Evolutionary conservation across 2,888 invertebrate genomes (phyloP), one percentile per base, ranked within the genome.

Genomic region (Himalopsyche japonica): DNA sequence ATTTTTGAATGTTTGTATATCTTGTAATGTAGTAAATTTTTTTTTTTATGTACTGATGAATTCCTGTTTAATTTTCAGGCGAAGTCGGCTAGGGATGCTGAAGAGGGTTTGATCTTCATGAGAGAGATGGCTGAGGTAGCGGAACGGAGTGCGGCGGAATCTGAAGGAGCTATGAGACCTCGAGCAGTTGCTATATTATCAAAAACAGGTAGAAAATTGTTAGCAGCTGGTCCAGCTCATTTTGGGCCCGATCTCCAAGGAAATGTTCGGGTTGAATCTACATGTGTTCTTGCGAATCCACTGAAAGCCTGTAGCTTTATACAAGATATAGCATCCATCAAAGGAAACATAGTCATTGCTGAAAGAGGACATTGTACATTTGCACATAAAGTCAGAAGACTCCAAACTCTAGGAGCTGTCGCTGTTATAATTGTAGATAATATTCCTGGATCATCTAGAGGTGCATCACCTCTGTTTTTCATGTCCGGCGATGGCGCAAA

Each of bases 321-420:
- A 4, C 88, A 90, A 15, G 95, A 96, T 89, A 48, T 80, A 15
- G 89, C 92, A 7, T 91, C 92, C 0, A 89, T 97, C 0, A 90
- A 90, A 48, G 96, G 95, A 0, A 95, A 94, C 88, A 96, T 99
- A 88, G 97, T 94, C 0, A 92, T 99, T n/a, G 95, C 98, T 84
- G 95, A 96, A 89, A 94, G 99, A 32, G 98, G 99, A 0, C 96
- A 96, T 88, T 99, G 99, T 90, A 98, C 98, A 92, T 99, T 98
- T 90, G 95, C 98, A 2, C 97, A 98, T 88, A 99, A 99, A 93
- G 98, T 97, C 2, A 93, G 98, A 81, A 92, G 94, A 88, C 93
- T 97, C 48, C 96, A 98, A 91, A 92, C 93, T 82, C 95, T 96
- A 5, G 98, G 98, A 20, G 98, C 96, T 0, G 91, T 95, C 48